Base-by-base conservation (phyloP, 2,888 invertebrate genomes). In the Odontocolon sp. region DNA sequence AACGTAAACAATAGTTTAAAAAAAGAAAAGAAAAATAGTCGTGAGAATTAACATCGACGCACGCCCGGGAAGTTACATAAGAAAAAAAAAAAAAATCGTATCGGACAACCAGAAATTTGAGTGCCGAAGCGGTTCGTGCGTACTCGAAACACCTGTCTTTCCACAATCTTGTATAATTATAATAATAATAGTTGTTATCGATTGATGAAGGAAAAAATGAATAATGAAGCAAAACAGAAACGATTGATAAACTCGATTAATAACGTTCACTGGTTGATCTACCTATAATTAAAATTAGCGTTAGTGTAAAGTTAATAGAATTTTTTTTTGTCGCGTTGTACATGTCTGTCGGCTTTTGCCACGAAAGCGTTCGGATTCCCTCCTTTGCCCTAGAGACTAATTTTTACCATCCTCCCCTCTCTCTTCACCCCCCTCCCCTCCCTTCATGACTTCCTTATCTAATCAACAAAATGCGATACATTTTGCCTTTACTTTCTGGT, bases 121-220 rank as follows among this genome's bases (percentile, higher is more conserved):
- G 63, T 81, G 79, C 63, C 68, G 74, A n/a, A 74, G 80, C 81
- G 79, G 78, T 63, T 59, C 69, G 80, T 80, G 52, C 76, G 74
- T 78, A 78, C 78, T 78, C 78, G 81, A 81, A 81, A 83, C 84
- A 79, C 84, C 85, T 83, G 79, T 85, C 83, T 86, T 86, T 85
- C 85, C 86, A 83, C 82, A 76, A 84, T 86, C 83, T 85, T 83
- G 80, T 85, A 82, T 86, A 86, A 83, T 84, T 81, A 83, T 87
- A 87, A 82, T 83, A 82, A n/a, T n/a, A 76, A 76, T 73, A 67
- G 66, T 80, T 79, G 64, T 57, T 76, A 56, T 79, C 79, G 83
- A 72, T 66, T 61, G 69, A 61, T 71, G 63, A 77, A 61, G 47
- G 69, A 52, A 69, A 71, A 81, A 66, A 77, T 56, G 64, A 40